phyloP scores from a whole-genome alignment of 2,888 invertebrate genomes.

The Plagiodera versicolora region DNA sequence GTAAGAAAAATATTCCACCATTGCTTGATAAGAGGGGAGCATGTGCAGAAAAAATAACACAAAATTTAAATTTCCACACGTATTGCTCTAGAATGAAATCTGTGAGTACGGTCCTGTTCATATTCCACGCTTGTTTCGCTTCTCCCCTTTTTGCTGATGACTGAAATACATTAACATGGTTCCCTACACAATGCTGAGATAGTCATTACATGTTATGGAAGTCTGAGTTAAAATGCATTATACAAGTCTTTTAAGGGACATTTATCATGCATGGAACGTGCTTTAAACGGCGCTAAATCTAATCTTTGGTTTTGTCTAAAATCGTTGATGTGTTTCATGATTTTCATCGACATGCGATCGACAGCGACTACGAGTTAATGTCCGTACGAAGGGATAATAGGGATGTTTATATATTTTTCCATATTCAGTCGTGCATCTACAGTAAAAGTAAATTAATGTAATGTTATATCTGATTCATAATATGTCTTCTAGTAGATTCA shows the following conservation, averaged over 20 bases:
- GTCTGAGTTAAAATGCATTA: conserved; percentile 50
- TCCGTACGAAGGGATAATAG: not conserved
- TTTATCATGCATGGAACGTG: conserved; percentile 31
- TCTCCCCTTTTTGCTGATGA: conserved; percentile 46
- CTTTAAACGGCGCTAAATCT: conserved; percentile 40
- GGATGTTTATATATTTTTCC: no score
- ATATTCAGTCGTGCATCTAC: no score
- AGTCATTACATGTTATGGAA: conserved; percentile 53
- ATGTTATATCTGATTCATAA: no score
- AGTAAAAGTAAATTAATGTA: no score
- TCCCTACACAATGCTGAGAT: conserved; percentile 50
- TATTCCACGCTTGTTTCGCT: conserved; percentile 22
- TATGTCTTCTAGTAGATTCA: no score
- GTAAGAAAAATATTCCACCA: no score
- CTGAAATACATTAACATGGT: conserved; percentile 53
- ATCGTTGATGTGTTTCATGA: conserved; percentile 36
- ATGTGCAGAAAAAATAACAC: no score
- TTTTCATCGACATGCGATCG: conserved; percentile 33
- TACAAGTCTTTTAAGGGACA: conserved; percentile 45
- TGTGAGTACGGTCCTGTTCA: conserved; percentile 12
- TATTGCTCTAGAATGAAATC: no score
- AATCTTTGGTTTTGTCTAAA: conserved; percentile 38
- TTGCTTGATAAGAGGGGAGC: no score
- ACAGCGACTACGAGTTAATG: not conserved
- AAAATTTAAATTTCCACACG: no score